Evolutionary conservation across 2,113 vertebrate genomes (phyloP), one percentile per base, ranked within the genome.

Genomic region (Sciurus niger): DNA sequence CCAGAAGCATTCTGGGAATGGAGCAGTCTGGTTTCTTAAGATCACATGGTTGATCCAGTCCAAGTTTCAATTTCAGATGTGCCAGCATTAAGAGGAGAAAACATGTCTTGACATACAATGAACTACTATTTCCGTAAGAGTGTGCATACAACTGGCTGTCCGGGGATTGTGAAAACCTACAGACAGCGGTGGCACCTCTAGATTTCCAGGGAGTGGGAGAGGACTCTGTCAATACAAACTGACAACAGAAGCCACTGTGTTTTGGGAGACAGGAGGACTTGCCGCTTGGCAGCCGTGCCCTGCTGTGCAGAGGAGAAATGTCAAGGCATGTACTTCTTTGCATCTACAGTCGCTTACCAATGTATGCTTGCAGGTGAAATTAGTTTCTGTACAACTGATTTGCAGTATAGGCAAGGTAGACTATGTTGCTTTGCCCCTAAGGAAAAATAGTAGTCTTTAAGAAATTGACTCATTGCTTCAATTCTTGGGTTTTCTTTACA

Each of bases 21-120:
- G 93, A 95, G 88, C 78, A 90, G 89, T 84, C 96, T 97, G 93
- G 68, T 97, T 98, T 98, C 95, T 98, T 2, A 80, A 78, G 89
- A 92, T 95, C 93, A 73, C 67, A 34, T 60, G 91, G 48, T 96
- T 95, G 97, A 96, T 97, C 96, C 97, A 89, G 40, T 77, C 40
- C 94, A 93, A 34, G 87, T 97, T 98, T 98, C 97, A 95, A 3
- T 93, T 83, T 93, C 88, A 82, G 73, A 55, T 90, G 53, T 86
- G 84, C n/a, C 95, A 89, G 96, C 96, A 37, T 97, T 96, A 96
- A 80, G 96, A 84, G n/a, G 43, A 84, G 89, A 96, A 92, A 83
- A 90, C 11, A 12, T 4, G 2, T 94, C 80, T 0, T 63, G 72
- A 95, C 72, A 17, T 58, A 1, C 1, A 22, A 17, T 48, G 95